These are phyloP conservation scores for Casuarius casuarius DNA, from an alignment of 2,113 vertebrate genomes.

Conservation along the genomic window DNA sequence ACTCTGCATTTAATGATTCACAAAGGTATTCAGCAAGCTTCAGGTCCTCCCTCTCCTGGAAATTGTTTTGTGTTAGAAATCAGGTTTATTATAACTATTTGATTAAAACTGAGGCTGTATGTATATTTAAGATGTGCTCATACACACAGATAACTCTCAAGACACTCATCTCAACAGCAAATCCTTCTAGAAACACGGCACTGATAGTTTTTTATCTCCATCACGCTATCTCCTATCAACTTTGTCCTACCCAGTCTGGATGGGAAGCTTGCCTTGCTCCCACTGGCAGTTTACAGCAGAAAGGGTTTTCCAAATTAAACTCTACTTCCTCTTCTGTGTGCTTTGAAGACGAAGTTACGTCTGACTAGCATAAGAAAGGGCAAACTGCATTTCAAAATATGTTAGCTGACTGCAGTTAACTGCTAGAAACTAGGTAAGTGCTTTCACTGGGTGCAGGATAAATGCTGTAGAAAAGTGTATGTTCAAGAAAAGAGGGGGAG, in stretches of 20 bases:
- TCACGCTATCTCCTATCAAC: neutral
- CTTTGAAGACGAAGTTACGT: constrained; percentile 25
- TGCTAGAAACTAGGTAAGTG: constrained; percentile 12
- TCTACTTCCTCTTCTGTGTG: neutral
- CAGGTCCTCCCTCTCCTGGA: neutral
- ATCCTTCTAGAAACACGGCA: neutral
- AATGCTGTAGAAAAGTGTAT: neutral
- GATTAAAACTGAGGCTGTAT: neutral
- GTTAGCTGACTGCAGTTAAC: constrained; percentile 9
- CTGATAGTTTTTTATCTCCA: neutral
- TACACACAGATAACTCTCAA: neutral
- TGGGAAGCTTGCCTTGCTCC: neutral
- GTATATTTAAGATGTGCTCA: neutral
- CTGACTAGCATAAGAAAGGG: neutral
- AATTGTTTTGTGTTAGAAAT: neutral
- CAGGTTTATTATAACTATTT: neutral
- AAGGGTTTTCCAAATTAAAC: constrained; percentile 21
- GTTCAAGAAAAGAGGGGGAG: neutral
- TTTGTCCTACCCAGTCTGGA: neutral
- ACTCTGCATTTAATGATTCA: neutral
- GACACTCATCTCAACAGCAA: neutral
- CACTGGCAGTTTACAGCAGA: neutral
- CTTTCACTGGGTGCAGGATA: neutral
- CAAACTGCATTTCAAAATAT: constrained; percentile 27
- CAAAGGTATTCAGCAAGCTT: neutral